phyloP scores from a whole-genome alignment of 2,888 invertebrate species.

The Monoplex corrugatus region DNA sequence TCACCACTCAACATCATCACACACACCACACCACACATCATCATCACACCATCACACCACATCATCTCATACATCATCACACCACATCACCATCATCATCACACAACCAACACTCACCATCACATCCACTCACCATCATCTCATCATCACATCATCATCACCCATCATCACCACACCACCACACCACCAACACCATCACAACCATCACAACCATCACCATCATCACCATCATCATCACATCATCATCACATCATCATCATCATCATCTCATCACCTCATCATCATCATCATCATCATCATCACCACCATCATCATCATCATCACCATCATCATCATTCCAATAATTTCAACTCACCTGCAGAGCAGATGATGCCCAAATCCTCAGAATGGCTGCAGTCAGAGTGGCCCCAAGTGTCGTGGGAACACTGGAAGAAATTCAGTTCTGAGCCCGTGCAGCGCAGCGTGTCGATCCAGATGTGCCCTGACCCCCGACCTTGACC shows the following conservation, averaged over 20 bases:
- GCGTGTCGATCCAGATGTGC: conserved; percentile 61
- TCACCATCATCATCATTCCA: too few species aligned
- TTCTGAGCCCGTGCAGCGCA: conserved; percentile 86
- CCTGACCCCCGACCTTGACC: conserved; percentile 48
- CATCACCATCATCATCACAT: not conserved
- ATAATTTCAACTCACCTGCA: conserved; percentile 23
- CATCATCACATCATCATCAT: not conserved
- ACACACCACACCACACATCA: not conserved
- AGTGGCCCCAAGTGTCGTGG: conserved; percentile 59
- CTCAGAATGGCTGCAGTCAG: conserved; percentile 62
- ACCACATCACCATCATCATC: too few species aligned
- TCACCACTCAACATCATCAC: too few species aligned
- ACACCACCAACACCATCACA: not conserved
- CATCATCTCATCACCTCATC: too few species aligned
- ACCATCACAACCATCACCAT: not conserved
- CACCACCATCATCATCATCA: not conserved
- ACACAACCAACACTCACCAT: not conserved
- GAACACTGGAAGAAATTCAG: conserved; percentile 84
- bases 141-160: not conserved
- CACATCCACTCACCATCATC: not conserved
- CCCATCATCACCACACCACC: not conserved
- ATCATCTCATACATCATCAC: not conserved
- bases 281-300: too few species aligned
- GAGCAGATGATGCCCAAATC: conserved; percentile 67
- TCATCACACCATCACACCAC: not conserved